Evolutionary conservation across 2,888 invertebrate genomes (phyloP), one percentile per base, ranked within the genome.

Genomic region (Drosophila buzzatii): DNA sequence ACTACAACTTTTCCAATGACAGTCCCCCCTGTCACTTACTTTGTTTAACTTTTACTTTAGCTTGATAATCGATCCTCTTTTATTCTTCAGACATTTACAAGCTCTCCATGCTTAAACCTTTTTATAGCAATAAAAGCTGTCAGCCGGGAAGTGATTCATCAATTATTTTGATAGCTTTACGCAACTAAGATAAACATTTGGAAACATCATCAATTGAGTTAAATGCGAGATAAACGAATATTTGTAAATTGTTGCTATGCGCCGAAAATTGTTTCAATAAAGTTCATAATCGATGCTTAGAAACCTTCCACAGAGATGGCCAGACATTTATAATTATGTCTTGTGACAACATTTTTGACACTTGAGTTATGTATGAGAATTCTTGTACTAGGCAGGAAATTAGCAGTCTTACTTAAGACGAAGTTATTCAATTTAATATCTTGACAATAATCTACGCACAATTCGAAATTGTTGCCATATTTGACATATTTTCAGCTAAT

Each of bases 141-240:
- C 45, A 16, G 45, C 8, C 14, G 1, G 14, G n/a, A 31, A 31
- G n/a, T 8, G 18, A 51, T 51, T 18, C 33, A 51, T 51, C 49
- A 33, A 51, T 51, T 51, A 51, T 18, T 7, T 20, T 33, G 51
- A 51, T 51, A 12, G 51, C 33, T 7, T n/a, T 49, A n/a, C n/a
- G 9, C 4, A 49, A 31, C 49, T 31, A n/a, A 27, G 27, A 47
- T n/a, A 47, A 45, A 16, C 23, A 44, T 20, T 12, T 45, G 45
- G 23, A 45, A 45, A 10, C 42, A 20, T 44, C 44, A 44, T 12
- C 20, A 44, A 51, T 51, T 51, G 18, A 35, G 18, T 33, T 35
- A 35, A 51, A 14, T 18, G 51, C 18, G 20, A 18, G 18, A 31
- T 9, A 49, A 49, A 49, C 49, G 31, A 31, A 49, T 31, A 9